phyloP scores from a whole-genome alignment of 2,113 vertebrate genomes.

The Dipodomys ordii region DNA sequence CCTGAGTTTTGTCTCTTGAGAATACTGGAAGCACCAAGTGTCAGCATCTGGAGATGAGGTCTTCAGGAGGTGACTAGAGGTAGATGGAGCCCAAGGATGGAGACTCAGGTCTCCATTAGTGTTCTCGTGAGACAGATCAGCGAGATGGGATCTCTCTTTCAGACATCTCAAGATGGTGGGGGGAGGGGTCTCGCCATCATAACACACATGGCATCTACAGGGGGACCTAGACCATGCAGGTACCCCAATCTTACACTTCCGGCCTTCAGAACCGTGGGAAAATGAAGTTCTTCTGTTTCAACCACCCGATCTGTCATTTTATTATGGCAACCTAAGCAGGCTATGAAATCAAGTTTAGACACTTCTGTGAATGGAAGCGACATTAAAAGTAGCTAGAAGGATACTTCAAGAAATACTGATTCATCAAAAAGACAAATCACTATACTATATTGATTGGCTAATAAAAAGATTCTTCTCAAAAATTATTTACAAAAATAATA shows the following conservation, averaged over 20 bases:
- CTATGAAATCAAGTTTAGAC: background rate
- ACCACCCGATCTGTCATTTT: background rate
- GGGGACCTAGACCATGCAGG: background rate
- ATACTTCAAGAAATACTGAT: background rate
- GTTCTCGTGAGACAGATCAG: background rate
- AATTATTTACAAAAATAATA: constrained; percentile 32
- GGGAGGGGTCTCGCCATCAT: too few relatives aligned
- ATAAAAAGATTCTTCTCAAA: background rate
- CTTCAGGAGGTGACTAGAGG: background rate
- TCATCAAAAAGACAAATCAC: background rate
- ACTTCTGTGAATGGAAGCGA: constrained; percentile 24
- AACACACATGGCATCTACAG: background rate
- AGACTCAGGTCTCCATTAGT: background rate
- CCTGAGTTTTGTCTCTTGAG: background rate
- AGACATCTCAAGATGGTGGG: background rate
- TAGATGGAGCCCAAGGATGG: background rate
- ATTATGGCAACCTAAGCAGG: background rate
- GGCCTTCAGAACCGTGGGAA: background rate
- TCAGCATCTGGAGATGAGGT: background rate
- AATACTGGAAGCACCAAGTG: background rate
- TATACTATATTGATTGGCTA: background rate
- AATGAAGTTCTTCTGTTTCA: constrained; percentile 11
- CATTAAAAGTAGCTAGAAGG: constrained; percentile 12
- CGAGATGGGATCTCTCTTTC: background rate
- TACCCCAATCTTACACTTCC: background rate